Percentiles rank a stretch among this genome's conserved stretches.
Evolutionary conservation across 2,797 vertebrate genomes (phyloP).

Genomic region (Fundulus diaphanus): DNA sequence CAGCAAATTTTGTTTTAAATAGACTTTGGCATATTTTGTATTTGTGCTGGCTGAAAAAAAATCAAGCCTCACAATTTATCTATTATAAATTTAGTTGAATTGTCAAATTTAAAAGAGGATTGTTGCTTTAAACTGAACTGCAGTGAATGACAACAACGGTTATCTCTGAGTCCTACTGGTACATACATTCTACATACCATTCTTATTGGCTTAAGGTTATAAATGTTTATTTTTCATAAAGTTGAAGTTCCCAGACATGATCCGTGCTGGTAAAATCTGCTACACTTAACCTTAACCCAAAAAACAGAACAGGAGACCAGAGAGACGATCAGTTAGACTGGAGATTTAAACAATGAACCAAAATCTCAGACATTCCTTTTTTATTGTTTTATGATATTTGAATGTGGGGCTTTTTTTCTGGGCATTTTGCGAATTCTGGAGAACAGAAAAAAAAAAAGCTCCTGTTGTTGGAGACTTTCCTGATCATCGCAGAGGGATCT

Average conservation of each 20-base stretch:
- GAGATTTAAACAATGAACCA: not conserved
- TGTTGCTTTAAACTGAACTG: not conserved
- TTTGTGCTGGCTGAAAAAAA: not conserved
- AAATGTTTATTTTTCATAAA: not conserved
- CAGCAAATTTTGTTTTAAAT: not conserved
- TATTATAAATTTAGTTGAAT: not conserved
- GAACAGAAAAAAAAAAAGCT: constrained; percentile 1
- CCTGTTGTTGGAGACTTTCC: not conserved
- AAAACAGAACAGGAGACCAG: not conserved
- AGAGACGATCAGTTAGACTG: not conserved
- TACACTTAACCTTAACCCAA: not conserved
- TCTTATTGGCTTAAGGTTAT: not conserved
- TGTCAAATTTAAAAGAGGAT: not conserved
- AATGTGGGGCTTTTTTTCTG: not conserved
- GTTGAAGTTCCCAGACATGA: not conserved
- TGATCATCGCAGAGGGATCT: constrained; percentile 13
- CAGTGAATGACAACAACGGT: not conserved
- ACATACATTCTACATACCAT: too few relatives aligned
- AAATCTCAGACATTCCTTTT: not conserved
- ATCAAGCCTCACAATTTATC: not conserved
- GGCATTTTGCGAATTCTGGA: not conserved
- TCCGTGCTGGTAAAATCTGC: not conserved
- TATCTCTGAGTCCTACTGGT: not conserved
- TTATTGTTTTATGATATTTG: not conserved
- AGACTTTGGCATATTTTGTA: too few relatives aligned